Evolutionary conservation across 2,113 vertebrate species (phyloP).

Genomic region (Nibea coibor): DNA sequence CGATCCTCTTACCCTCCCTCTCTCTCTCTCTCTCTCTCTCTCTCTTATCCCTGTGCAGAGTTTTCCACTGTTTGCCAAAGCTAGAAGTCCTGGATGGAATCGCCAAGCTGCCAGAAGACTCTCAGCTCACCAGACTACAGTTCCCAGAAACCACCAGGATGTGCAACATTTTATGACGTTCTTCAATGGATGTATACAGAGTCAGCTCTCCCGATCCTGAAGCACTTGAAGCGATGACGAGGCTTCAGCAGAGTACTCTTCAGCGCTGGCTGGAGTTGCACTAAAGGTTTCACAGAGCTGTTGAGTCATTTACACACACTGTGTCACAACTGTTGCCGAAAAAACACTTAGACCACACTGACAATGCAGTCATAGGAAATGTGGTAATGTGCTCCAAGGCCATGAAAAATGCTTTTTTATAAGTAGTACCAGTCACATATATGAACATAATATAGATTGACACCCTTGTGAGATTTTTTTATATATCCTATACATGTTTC

Average conservation of each 20-base stretch:
- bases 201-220: neutral
- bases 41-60: conserved; percentile 81
- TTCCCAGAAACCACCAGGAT: conserved; percentile 82
- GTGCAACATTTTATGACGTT: conserved; percentile 87
- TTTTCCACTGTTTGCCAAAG: conserved; percentile 95
- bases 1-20: neutral
- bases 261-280: neutral
- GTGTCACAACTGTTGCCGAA: conserved; percentile 33
- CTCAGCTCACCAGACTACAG: conserved; percentile 65
- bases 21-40: neutral
- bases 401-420: conserved; percentile 10
- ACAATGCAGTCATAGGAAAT: conserved; percentile 10
- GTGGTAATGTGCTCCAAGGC: conserved; percentile 6
- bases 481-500: conserved; percentile 24
- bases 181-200: neutral
- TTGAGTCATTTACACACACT: conserved; percentile 4
- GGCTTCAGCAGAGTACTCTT: neutral
- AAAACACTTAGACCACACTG: neutral
- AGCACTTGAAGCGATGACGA: neutral
- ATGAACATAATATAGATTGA: neutral
- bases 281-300: neutral
- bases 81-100: conserved; percentile 93
- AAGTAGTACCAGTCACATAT: neutral
- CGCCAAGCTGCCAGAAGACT: conserved; percentile 91
- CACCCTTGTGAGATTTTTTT: conserved; percentile 22